Conservation (phyloP, 2,888 invertebrate genomes). For the Acleris laterana region DNA sequence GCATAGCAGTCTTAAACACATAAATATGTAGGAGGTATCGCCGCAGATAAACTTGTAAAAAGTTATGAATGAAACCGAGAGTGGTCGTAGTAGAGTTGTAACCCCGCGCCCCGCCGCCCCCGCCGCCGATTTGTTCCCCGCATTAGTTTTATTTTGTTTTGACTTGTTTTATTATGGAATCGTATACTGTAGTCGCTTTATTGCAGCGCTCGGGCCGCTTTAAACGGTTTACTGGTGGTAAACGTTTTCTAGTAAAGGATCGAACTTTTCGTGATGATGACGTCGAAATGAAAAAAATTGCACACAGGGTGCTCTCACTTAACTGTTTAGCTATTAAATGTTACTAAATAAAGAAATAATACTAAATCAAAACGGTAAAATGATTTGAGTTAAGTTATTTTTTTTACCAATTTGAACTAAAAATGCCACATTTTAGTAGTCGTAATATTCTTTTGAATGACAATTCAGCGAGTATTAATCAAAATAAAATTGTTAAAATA, state of each 20-base stretch:
- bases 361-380: neutral
- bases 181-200: slow-evolving; percentile 38
- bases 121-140: slow-evolving; percentile 72
- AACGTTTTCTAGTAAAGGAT: neutral
- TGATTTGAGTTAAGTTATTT: no score
- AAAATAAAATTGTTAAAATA: no score
- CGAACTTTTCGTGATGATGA: neutral
- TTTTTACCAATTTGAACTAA: no score
- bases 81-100: slow-evolving; percentile 82
- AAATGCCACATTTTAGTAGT: no score
- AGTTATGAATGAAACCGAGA: slow-evolving; percentile 85
- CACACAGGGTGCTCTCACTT: no score
- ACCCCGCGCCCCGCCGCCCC: slow-evolving; percentile 51
- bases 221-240: slow-evolving; percentile 14
- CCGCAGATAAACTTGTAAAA: slow-evolving; percentile 84
- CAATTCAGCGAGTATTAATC: no score
- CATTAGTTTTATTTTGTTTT: slow-evolving; percentile 81
- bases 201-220: slow-evolving; percentile 13
- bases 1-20: slow-evolving; percentile 75
- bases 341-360: neutral
- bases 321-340: no score
- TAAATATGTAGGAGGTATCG: slow-evolving; percentile 83
- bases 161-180: slow-evolving; percentile 64
- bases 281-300: no score
- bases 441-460: no score